phyloP scores from a whole-genome alignment of 2,113 vertebrate species.

The Vicugna pacos region DNA sequence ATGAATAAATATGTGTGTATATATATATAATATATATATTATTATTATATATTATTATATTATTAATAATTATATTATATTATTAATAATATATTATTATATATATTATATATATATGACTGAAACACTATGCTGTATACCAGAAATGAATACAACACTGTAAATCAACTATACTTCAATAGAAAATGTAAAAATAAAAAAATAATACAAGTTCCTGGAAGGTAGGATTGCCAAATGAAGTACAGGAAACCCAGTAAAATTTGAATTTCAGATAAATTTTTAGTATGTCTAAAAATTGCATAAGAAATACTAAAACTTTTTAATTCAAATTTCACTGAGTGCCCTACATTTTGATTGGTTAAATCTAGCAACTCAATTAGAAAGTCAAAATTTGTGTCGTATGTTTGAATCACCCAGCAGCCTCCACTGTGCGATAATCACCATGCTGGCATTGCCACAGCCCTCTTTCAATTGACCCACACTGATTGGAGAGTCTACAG shows the following conservation, averaged over 20 bases:
- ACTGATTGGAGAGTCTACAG: not conserved
- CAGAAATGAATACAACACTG: too few relatives aligned
- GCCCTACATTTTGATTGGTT: constrained; percentile 28
- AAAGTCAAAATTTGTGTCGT: not conserved
- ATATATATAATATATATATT: too few relatives aligned
- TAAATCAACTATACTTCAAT: too few relatives aligned
- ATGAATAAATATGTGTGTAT: too few relatives aligned
- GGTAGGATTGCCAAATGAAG: not conserved
- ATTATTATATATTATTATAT: too few relatives aligned
- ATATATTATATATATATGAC: too few relatives aligned
- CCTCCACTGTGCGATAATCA: not conserved
- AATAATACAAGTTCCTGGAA: not conserved
- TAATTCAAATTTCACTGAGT: not conserved
- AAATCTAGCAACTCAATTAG: not conserved
- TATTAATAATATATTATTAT: too few relatives aligned
- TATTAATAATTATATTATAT: too few relatives aligned
- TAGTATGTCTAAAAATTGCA: not conserved
- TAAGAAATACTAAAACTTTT: not conserved
- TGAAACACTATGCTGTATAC: too few relatives aligned
- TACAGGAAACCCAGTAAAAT: not conserved
- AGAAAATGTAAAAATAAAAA: too few relatives aligned
- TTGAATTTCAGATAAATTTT: constrained; percentile 32
- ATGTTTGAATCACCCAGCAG: not conserved
- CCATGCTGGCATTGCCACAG: not conserved
- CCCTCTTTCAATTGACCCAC: not conserved